A percentile compares a stretch with the other conserved stretches of the same genome.
Evolutionary conservation across 2,888 invertebrate genomes (phyloP).

Genomic region (Caenorhabditis becei): DNA sequence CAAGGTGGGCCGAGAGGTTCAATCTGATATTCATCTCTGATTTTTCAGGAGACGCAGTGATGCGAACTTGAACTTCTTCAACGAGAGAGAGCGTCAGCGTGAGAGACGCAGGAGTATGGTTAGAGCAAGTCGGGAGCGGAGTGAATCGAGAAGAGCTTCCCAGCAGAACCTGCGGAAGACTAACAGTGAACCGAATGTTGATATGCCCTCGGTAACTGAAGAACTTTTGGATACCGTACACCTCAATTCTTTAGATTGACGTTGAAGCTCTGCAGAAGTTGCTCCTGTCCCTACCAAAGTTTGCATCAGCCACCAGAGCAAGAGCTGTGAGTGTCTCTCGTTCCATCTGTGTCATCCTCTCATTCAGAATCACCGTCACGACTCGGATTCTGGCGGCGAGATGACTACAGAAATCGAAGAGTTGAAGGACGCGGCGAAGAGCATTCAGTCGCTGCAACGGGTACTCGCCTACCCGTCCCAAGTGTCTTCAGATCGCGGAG

Average conservation of each 20-base stretch:
- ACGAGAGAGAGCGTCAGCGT: constrained; percentile 62
- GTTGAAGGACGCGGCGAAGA: constrained; percentile 78
- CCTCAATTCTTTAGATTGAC: constrained; percentile 59
- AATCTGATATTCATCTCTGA: not conserved
- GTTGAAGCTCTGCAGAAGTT: constrained; percentile 70
- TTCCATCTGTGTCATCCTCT: not conserved
- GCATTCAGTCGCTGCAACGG: constrained; percentile 76
- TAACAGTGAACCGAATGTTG: constrained; percentile 77
- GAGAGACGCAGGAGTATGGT: constrained; percentile 66
- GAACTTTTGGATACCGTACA: not conserved
- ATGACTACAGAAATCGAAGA: constrained; percentile 79
- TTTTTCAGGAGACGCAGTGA: constrained; percentile 70
- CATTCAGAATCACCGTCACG: constrained; percentile 53
- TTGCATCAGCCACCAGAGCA: constrained; percentile 41
- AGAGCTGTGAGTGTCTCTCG: constrained; percentile 11
- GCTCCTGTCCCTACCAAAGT: constrained; percentile 64
- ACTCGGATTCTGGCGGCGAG: constrained; percentile 68
- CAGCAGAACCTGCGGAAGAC: constrained; percentile 72
- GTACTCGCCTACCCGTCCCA: constrained; percentile 72
- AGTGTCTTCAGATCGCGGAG: constrained; percentile 67
- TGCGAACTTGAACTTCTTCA: constrained; percentile 68
- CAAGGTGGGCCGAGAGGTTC: not conserved
- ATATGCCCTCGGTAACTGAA: constrained; percentile 64
- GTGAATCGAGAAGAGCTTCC: constrained; percentile 60
- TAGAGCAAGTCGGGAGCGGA: constrained; percentile 65